Conservation (phyloP, 2,797 vertebrate genomes). For the Sciurus carolinensis region DNA sequence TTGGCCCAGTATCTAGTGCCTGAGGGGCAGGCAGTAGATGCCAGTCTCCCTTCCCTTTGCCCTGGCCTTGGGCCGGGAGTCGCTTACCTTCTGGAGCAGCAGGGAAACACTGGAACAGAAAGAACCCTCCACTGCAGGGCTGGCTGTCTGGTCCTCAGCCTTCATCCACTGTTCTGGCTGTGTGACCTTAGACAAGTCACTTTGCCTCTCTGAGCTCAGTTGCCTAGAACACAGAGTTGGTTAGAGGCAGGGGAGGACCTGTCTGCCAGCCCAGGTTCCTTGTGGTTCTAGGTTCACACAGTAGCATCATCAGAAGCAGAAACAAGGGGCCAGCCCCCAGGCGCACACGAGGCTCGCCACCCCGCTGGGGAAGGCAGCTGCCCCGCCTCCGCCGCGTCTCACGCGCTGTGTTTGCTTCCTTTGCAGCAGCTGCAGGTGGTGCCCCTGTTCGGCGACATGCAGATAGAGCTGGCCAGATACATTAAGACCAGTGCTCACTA, state of each 20-base stretch:
- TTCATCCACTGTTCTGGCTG: not conserved
- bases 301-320: not conserved
- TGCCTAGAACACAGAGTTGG: not conserved
- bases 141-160: not conserved
- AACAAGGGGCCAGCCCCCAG: not conserved
- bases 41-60: not conserved
- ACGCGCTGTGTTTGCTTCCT: slow-evolving; percentile 89
- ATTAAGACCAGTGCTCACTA: slow-evolving; percentile 97
- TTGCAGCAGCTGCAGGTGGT: slow-evolving; percentile 94
- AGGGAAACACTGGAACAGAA: not conserved
- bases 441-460: slow-evolving; percentile 96
- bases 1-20: fast-evolving
- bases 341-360: not conserved
- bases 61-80: not conserved
- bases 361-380: not conserved
- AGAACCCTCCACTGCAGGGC: not conserved
- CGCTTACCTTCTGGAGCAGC: not conserved
- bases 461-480: slow-evolving; percentile 96
- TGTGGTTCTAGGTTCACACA: not conserved
- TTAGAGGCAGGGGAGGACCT: not conserved
- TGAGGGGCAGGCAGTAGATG: not conserved
- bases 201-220: not conserved
- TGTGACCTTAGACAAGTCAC: not conserved
- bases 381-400: not conserved
- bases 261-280: not conserved